Evolutionary conservation across 2,797 vertebrate species (phyloP).

Genomic region (Catamblyrhynchus diadema): DNA sequence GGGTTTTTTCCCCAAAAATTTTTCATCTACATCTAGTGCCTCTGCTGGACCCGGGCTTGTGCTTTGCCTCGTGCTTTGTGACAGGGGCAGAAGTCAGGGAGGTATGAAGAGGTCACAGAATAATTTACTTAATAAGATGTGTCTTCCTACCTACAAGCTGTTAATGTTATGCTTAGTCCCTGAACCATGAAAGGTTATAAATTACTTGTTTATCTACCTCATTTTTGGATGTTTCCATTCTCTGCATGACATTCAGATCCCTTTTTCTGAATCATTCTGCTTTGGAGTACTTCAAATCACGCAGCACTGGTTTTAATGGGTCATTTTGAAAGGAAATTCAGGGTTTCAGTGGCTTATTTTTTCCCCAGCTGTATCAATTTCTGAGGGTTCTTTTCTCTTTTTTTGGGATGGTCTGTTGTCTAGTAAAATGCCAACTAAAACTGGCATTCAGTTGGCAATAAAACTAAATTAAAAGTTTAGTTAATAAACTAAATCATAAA

Average conservation of each 20-base stretch:
- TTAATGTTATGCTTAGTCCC: not conserved
- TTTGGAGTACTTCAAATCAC: not conserved
- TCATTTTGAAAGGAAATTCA: not conserved
- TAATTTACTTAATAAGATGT: not conserved
- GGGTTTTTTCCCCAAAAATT: not conserved
- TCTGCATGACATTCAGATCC: not conserved
- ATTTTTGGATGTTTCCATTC: not conserved
- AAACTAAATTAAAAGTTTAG: too few relatives aligned
- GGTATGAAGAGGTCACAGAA: not conserved
- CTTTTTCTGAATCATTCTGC: not conserved
- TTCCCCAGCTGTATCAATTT: not conserved
- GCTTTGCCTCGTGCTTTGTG: not conserved
- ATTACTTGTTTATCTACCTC: not conserved
- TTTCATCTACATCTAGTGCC: not conserved
- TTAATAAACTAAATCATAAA: not conserved
- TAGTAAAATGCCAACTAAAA: not conserved
- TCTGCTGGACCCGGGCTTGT: not conserved
- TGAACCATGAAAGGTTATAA: not conserved
- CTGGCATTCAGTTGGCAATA: too few relatives aligned
- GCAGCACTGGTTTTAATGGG: not conserved
- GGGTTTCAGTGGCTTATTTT: not conserved
- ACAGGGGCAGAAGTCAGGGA: not conserved
- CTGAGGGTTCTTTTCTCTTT: not conserved
- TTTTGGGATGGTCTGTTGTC: rapidly evolving
- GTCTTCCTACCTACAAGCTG: not conserved